Evolutionary conservation across 1,140 invertebrate genomes (phyloP), one percentile per base, ranked within the genome.

Genomic region (Cylas formicarius): DNA sequence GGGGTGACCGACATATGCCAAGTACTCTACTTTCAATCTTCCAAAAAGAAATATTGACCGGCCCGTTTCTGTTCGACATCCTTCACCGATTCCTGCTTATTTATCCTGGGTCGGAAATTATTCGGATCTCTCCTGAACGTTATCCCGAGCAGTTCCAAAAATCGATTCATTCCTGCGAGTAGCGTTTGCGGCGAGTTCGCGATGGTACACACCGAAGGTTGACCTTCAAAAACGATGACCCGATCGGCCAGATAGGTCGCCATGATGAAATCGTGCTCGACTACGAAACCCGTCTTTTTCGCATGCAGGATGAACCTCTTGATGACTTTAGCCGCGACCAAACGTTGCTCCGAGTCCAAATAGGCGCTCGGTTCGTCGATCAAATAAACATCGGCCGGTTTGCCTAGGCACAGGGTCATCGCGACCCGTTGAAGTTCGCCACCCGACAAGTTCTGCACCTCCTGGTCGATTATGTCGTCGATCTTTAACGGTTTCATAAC

Each of bases 231-330:
- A 14, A 99, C 95, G 57, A 99, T 97, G 1, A 99, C 97, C 36
- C 96, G 76, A 71, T 99, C 97, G 10, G 97, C 94, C 26, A 99
- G 74, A 70, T 99, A 99, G 0, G 97, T 99, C 2, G 95, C 94
- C 97, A 99, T 99, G 39, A 99, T 99, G 62, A 99, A 99, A 78
- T 99, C 97, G 81, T 99, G 97, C 77, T 99, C 97, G 1, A 99
- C 97, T 19, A 99, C 85, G 69, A 99, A 99, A 19, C 94, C 97
- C 18, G 96, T 99, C 67, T 97, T 96, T 72, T 99, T 99, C 0
- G 96, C 91, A 63, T 99, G 96, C 24, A 99, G 73, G 68, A 99
- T 97, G 65, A 97, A 99, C 54, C 94, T 96, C 70, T 97, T 97
- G 52, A 98, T 97, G 61, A 98, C 96, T 79, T 99, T 99, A 50